Percentiles rank a stretch among this genome's conserved stretches.
Conservation (phyloP, 1,140 invertebrate genomes). For the Mamestra configurata region DNA sequence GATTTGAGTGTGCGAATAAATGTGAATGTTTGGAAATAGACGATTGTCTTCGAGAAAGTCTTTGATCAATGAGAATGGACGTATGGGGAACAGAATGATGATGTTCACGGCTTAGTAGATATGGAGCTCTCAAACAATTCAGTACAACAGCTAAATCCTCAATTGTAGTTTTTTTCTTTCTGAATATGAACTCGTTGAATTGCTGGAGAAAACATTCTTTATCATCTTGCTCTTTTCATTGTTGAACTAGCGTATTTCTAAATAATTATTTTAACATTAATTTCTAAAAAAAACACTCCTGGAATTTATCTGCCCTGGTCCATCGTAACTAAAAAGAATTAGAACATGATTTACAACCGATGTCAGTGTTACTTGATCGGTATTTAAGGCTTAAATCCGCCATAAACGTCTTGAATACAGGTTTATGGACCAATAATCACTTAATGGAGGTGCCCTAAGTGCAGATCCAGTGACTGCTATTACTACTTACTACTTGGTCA, state of each 20-base stretch:
- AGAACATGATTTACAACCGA: slow-evolving; percentile 29
- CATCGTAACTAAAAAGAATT: not conserved
- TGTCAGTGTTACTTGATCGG: slow-evolving; percentile 5
- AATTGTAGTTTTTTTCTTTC: too few species aligned
- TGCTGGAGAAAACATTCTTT: too few species aligned
- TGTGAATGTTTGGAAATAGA: slow-evolving; percentile 25
- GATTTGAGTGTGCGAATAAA: slow-evolving; percentile 32
- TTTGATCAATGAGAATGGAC: slow-evolving; percentile 11
- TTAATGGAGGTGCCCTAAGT: slow-evolving; percentile 33
- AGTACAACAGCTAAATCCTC: too few species aligned
- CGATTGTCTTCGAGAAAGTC: not conserved
- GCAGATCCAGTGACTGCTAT: slow-evolving; percentile 9
- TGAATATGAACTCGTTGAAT: too few species aligned
- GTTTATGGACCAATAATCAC: slow-evolving; percentile 23
- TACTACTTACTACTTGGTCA: too few species aligned
- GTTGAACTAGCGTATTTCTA: too few species aligned
- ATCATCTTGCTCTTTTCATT: too few species aligned
- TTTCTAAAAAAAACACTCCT: too few species aligned
- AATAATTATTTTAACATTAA: too few species aligned
- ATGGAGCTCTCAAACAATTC: too few species aligned
- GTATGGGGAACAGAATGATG: too few species aligned
- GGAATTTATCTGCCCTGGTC: not conserved
- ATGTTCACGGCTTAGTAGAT: too few species aligned
- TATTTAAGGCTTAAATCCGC: not conserved
- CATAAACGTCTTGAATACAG: not conserved